Conservation (phyloP, 1,140 invertebrate genomes). For the Drosophila leontia region DNA sequence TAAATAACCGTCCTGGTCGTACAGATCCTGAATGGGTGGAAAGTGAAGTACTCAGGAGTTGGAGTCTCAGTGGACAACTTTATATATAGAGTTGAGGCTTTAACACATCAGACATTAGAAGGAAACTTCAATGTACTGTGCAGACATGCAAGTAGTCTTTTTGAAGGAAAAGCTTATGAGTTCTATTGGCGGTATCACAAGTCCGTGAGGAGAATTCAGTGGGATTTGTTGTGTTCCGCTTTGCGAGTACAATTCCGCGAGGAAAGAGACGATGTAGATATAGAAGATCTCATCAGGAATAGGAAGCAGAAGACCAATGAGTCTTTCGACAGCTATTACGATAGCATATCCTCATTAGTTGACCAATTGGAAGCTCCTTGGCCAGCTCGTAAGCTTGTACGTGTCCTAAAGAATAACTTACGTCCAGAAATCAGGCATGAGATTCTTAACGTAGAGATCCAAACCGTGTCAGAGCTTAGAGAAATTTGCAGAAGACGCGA, state of each 20-base stretch:
- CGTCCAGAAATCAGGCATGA: background rate
- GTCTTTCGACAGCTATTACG: background rate
- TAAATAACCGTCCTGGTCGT: background rate
- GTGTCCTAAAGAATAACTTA: conserved; percentile 1
- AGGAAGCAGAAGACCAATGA: conserved; percentile 4
- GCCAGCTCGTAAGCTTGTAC: background rate
- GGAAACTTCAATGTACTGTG: background rate
- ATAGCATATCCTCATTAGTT: background rate
- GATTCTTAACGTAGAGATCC: conserved; percentile 4
- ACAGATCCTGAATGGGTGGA: background rate
- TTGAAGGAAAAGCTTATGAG: background rate
- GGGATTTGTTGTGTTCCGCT: conserved; percentile 8
- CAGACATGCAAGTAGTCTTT: background rate
- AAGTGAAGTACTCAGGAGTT: too few relatives aligned
- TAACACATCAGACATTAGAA: background rate
- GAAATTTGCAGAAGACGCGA: background rate
- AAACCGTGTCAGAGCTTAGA: background rate
- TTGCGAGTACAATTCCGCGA: background rate
- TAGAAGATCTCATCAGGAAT: background rate
- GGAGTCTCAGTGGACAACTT: background rate
- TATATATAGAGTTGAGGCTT: background rate
- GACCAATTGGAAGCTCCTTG: background rate
- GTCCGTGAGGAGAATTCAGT: background rate
- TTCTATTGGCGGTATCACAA: conserved; percentile 3
- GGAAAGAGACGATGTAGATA: conserved; percentile 2